phyloP scores from a whole-genome alignment of 1,140 invertebrate genomes.

The Dolichoris vasculosae region DNA sequence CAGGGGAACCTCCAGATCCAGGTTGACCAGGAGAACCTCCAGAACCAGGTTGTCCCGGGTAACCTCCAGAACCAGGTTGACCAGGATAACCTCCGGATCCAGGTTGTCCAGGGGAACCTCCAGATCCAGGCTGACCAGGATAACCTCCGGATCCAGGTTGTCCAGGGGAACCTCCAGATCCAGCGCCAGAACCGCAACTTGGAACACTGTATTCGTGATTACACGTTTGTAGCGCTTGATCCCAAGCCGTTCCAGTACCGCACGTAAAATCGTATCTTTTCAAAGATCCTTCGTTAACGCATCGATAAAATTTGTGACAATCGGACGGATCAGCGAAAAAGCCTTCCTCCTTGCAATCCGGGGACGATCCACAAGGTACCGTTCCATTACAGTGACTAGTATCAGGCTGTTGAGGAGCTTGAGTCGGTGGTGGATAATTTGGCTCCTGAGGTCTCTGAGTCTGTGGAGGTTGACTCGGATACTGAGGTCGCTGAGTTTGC shows the following conservation, averaged over 20 bases:
- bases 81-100: background rate
- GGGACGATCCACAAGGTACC: slow-evolving; percentile 5
- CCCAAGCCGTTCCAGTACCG: slow-evolving; percentile 83
- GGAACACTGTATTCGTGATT: slow-evolving; percentile 74
- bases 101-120: background rate
- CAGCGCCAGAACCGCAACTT: slow-evolving; percentile 52
- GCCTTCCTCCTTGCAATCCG: slow-evolving; percentile 76
- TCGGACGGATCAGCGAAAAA: slow-evolving; percentile 81
- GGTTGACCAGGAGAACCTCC: background rate
- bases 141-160: background rate
- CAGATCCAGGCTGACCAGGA: slow-evolving; percentile 1
- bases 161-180: background rate
- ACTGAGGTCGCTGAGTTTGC: background rate
- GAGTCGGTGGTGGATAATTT: background rate
- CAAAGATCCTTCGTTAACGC: slow-evolving; percentile 79
- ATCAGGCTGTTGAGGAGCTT: background rate
- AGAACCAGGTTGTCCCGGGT: too few relatives aligned
- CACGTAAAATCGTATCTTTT: slow-evolving; percentile 82
- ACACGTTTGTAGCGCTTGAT: slow-evolving; percentile 79
- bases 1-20: background rate
- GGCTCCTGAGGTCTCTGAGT: background rate
- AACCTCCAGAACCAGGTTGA: background rate
- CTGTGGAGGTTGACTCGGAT: background rate
- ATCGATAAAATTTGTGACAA: slow-evolving; percentile 87
- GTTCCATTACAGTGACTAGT: background rate